Evolutionary conservation across 2,797 vertebrate genomes (phyloP).

Genomic region (Phalanger gymnotis): DNA sequence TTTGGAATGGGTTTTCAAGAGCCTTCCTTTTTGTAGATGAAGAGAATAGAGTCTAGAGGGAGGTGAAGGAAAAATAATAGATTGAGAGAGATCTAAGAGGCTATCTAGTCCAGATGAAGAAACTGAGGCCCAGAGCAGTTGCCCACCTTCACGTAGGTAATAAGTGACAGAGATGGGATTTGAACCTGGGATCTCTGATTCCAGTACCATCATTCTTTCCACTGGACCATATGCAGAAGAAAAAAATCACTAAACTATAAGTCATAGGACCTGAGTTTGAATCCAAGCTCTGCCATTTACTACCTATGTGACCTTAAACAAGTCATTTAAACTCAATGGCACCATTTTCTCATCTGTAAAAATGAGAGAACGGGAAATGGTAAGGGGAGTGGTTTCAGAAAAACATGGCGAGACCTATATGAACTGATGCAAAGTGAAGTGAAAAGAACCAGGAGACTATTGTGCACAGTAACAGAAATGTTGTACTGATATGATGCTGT

Average conservation of each 20-base stretch:
- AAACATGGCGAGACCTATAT: not conserved
- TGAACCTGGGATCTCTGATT: not conserved
- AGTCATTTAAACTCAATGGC: not conserved
- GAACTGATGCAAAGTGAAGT: not conserved
- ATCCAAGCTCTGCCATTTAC: not conserved
- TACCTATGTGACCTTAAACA: not conserved
- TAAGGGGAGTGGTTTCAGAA: not conserved
- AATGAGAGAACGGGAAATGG: not conserved
- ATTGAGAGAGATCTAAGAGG: not conserved
- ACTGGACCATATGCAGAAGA: not conserved
- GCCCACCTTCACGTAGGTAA: not conserved
- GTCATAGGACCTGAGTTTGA: not conserved
- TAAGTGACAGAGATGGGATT: not conserved
- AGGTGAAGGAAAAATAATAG: not conserved
- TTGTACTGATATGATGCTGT: not conserved
- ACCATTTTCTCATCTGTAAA: not conserved
- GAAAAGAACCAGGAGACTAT: not conserved
- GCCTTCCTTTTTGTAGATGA: not conserved
- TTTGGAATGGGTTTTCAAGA: not conserved
- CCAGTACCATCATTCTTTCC: not conserved
- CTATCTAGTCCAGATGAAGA: not conserved
- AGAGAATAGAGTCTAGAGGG: not conserved
- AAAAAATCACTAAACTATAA: not conserved
- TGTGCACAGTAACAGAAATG: not conserved
- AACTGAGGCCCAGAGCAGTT: not conserved